These are phyloP conservation scores for Halesus radiatus DNA, from an alignment of 1,140 invertebrate species.

Conservation along the genomic window DNA sequence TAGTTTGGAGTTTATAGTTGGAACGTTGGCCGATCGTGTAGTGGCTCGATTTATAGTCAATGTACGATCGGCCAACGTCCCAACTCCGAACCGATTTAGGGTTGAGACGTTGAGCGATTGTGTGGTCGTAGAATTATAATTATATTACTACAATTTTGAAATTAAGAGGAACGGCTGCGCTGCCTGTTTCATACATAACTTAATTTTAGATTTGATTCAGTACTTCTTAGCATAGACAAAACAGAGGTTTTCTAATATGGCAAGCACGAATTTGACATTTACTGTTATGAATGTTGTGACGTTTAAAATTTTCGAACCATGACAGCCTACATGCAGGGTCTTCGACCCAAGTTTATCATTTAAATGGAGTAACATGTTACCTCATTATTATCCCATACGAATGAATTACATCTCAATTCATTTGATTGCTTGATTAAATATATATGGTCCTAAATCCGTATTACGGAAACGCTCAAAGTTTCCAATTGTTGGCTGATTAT, in stretches of 20 bases:
- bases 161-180: too few species aligned
- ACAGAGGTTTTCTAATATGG: conserved; percentile 10
- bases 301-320: conserved; percentile 50
- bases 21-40: too few species aligned
- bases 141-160: too few species aligned
- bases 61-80: too few species aligned
- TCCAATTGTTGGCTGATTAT: not conserved
- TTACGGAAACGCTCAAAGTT: not conserved
- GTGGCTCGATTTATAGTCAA: too few species aligned
- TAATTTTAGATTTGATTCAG: too few species aligned
- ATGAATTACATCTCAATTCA: not conserved
- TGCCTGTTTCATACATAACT: too few species aligned
- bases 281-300: conserved; percentile 58
- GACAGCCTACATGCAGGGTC: conserved; percentile 41
- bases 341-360: conserved; percentile 34
- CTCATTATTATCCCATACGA: too few species aligned
- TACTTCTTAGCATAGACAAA: not conserved
- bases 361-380: not conserved
- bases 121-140: too few species aligned
- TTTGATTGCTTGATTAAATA: not conserved
- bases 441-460: not conserved
- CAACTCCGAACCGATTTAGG: too few species aligned
- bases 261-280: conserved; percentile 55
- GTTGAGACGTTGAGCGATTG: too few species aligned
- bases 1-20: too few species aligned